Evolutionary conservation across 2,113 vertebrate genomes (phyloP).

Genomic region (Lepidothrix coronata): DNA sequence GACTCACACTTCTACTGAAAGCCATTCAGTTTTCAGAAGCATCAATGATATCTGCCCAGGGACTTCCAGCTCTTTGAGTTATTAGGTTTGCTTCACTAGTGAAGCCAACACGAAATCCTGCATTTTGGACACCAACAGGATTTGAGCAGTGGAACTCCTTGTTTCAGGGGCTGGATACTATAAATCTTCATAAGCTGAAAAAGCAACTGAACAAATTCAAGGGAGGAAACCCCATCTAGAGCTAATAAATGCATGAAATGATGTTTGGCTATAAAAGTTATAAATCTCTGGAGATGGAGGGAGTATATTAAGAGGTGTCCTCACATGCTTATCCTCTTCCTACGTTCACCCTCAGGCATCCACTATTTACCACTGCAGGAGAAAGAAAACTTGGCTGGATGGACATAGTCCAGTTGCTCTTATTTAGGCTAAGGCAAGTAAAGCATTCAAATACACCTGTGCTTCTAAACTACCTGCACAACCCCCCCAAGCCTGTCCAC

Average conservation of each 20-base stretch:
- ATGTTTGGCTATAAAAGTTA: not conserved
- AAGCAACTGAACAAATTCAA: not conserved
- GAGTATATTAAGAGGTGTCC: not conserved
- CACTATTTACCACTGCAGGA: not conserved
- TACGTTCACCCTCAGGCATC: not conserved
- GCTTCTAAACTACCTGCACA: not conserved
- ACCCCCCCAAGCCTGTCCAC: not conserved
- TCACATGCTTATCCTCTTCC: not conserved
- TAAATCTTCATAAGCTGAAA: not conserved
- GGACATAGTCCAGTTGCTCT: not conserved
- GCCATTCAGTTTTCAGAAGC: conserved; percentile 16
- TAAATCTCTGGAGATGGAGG: not conserved
- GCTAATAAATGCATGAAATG: not conserved
- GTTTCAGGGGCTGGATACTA: not conserved
- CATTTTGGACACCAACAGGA: not conserved
- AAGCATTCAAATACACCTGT: not conserved
- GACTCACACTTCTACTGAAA: conserved; percentile 7
- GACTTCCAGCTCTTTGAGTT: not conserved
- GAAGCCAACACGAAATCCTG: not conserved
- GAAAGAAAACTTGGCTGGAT: not conserved
- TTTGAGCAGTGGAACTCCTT: not conserved
- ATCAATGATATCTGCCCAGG: not conserved
- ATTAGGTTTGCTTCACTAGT: not conserved
- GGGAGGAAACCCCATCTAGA: not conserved
- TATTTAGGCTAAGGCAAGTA: not conserved